A percentile compares a stretch with the other conserved stretches of the same genome.
phyloP scores from a whole-genome alignment of 2,797 vertebrate genomes.

The Phoebastria nigripes region DNA sequence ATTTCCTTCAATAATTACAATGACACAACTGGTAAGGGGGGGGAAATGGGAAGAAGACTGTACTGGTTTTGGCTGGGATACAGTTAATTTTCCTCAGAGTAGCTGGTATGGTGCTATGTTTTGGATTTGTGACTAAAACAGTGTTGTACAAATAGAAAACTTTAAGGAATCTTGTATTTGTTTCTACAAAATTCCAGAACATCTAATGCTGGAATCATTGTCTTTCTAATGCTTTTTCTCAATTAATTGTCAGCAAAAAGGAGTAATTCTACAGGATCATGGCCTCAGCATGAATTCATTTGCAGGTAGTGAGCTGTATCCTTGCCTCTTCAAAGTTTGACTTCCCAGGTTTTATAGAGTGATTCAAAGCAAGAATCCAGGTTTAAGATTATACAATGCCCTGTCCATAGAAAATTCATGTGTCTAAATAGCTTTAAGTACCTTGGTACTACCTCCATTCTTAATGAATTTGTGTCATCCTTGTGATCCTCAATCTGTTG shows the following conservation, averaged over 20 bases:
- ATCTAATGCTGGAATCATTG: neutral
- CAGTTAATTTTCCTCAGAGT: neutral
- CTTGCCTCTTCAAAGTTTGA: neutral
- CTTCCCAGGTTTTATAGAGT: neutral
- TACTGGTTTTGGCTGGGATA: neutral
- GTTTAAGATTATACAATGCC: neutral
- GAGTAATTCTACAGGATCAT: neutral
- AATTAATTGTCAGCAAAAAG: neutral
- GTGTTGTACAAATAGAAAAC: neutral
- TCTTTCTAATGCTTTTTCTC: neutral
- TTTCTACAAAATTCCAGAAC: neutral
- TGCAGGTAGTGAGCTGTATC: neutral
- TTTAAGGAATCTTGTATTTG: neutral
- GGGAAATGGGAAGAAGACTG: accelerated
- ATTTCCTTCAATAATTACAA: neutral
- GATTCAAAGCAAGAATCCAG: neutral
- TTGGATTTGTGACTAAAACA: neutral
- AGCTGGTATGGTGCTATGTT: neutral
- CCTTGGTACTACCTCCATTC: neutral
- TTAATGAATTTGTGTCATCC: neutral
- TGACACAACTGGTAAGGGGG: neutral
- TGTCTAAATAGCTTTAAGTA: neutral
- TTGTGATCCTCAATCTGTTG: neutral
- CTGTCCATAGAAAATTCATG: neutral
- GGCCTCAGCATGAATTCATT: neutral